A percentile compares a stretch with the other conserved stretches of the same genome.
phyloP scores from a whole-genome alignment of 2,113 vertebrate species.

The Odocoileus virginianus region DNA sequence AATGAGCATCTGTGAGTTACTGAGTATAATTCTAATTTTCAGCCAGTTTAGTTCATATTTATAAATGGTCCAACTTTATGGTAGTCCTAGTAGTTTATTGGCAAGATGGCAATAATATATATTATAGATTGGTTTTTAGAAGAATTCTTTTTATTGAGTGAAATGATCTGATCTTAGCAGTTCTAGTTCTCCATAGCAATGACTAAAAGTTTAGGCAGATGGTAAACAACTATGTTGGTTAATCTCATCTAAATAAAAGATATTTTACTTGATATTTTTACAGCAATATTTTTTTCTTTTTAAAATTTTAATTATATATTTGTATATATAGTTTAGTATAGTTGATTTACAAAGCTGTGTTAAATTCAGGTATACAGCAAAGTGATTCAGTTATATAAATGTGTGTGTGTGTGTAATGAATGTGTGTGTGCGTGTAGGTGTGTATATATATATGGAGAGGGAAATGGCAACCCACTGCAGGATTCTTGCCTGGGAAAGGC shows the following conservation, averaged over 20 bases:
- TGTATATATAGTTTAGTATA: background rate
- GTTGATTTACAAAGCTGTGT: background rate
- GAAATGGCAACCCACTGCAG: background rate
- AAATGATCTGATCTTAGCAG: background rate
- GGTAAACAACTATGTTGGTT: background rate
- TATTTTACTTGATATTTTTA: background rate
- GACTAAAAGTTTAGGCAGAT: background rate
- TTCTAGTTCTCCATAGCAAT: background rate
- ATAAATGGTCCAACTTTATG: background rate
- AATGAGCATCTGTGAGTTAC: background rate
- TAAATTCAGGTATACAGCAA: background rate
- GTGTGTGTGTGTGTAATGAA: background rate
- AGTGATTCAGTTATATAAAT: background rate
- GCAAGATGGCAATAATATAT: background rate
- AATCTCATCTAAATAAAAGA: background rate
- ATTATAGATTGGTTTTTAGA: background rate
- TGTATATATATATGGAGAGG: background rate
- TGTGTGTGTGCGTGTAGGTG: background rate
- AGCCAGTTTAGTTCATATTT: conserved; percentile 6
- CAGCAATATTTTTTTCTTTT: background rate
- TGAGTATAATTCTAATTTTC: background rate
- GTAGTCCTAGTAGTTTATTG: background rate
- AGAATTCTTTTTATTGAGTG: background rate
- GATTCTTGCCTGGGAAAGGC: background rate
- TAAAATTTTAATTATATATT: background rate